Percentiles rank a stretch among this genome's conserved stretches.
These are phyloP conservation scores for Tinamus major DNA, from an alignment of 2,797 vertebrate genomes.

Conservation along the genomic window DNA sequence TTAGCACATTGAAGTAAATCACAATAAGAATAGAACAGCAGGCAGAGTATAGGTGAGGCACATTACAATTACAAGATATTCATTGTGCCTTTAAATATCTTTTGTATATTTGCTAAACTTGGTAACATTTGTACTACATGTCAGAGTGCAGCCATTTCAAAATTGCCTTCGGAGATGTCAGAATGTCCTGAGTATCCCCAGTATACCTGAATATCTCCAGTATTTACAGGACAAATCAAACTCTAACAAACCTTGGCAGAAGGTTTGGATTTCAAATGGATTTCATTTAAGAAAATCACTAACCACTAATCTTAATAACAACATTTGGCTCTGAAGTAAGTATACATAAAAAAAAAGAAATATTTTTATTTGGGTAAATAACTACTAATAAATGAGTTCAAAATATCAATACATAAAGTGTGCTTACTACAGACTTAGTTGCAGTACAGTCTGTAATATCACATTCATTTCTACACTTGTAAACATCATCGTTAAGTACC, in stretches of 20 bases:
- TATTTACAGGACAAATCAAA: background rate
- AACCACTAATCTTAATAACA: background rate
- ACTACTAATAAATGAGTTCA: background rate
- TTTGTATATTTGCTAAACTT: background rate
- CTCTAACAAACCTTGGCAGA: background rate
- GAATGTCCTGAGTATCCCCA: background rate
- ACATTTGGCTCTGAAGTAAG: background rate
- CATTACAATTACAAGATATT: background rate
- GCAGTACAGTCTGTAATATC: background rate
- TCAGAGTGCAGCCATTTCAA: background rate
- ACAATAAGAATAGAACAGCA: background rate
- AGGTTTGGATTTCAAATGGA: background rate
- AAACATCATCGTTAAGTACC: background rate
- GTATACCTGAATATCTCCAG: background rate
- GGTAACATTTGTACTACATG: background rate
- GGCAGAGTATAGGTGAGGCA: background rate
- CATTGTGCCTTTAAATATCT: background rate
- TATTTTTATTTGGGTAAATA: background rate
- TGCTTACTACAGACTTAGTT: background rate
- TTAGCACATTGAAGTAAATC: background rate
- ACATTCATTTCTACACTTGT: background rate
- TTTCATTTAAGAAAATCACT: background rate
- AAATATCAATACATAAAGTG: background rate
- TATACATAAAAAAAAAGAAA: background rate
- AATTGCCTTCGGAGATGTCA: background rate